These are phyloP conservation scores for Drosophila gunungcola DNA, from an alignment of 1,140 invertebrate genomes.

Conservation along the genomic window DNA sequence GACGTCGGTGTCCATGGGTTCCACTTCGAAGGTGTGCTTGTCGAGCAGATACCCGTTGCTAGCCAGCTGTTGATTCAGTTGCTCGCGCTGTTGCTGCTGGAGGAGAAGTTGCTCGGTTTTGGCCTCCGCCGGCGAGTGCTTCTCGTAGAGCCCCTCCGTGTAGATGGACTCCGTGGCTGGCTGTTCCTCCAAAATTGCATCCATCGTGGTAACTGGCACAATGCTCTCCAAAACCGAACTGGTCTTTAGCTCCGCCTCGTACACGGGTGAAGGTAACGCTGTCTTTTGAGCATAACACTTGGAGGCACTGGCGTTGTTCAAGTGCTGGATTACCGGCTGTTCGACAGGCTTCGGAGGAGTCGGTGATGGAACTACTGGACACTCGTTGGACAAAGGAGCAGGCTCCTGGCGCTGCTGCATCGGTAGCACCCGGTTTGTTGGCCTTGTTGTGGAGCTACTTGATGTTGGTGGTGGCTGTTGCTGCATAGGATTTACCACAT, in stretches of 20 bases:
- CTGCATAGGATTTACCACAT: slow-evolving; percentile 88
- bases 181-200: slow-evolving; percentile 76
- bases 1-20: slow-evolving; percentile 59
- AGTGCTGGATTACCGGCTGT: slow-evolving; percentile 33
- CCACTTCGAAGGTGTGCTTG: slow-evolving; percentile 54
- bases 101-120: slow-evolving; percentile 61
- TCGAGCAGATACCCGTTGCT: slow-evolving; percentile 52
- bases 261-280: slow-evolving; percentile 35
- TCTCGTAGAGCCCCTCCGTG: slow-evolving; percentile 51
- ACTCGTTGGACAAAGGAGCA: slow-evolving; percentile 42
- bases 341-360: slow-evolving; percentile 58
- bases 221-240: slow-evolving; percentile 64
- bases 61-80: slow-evolving; percentile 46
- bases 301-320: slow-evolving; percentile 20
- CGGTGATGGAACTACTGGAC: slow-evolving; percentile 52
- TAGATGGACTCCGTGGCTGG: slow-evolving; percentile 49
- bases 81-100: slow-evolving; percentile 47
- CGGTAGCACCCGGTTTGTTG: slow-evolving; percentile 91
- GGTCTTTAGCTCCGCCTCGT: slow-evolving; percentile 65
- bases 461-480: slow-evolving; percentile 57
- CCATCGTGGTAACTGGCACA: slow-evolving; percentile 23
- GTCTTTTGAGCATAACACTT: slow-evolving; percentile 47
- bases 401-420: slow-evolving; percentile 87
- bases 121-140: slow-evolving; percentile 34
- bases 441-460: slow-evolving; percentile 68